A percentile compares a stretch with the other conserved stretches of the same genome.
phyloP scores from a whole-genome alignment of 2,113 vertebrate species.

The Atherinomorus stipes region DNA sequence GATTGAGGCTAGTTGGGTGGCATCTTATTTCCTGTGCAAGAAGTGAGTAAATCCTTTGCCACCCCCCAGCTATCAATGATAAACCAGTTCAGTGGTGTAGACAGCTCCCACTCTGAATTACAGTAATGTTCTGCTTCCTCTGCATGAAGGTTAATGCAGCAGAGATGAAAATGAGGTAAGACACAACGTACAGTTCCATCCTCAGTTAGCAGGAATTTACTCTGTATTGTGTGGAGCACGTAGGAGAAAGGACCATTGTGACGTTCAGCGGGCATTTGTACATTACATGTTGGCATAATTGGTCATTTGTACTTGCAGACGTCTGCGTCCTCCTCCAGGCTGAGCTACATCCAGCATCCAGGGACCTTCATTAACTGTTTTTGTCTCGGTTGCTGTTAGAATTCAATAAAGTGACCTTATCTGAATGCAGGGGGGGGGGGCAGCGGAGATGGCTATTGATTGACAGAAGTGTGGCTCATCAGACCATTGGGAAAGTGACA shows the following conservation, averaged over 20 bases:
- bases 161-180: not conserved
- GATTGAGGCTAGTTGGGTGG: too few relatives aligned
- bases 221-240: not conserved
- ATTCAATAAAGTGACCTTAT: conserved; percentile 82
- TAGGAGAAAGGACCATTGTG: not conserved
- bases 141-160: not conserved
- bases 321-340: conserved; percentile 10
- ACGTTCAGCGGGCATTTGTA: conserved; percentile 1
- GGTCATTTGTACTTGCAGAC: conserved; percentile 53
- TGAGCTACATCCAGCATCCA: conserved; percentile 29
- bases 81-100: not conserved
- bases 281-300: conserved; percentile 45
- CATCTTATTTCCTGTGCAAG: not conserved
- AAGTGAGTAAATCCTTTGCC: not conserved
- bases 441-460: conserved; percentile 76
- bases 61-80: not conserved
- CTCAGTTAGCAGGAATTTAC: not conserved
- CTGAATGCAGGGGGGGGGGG: conserved; percentile 64
- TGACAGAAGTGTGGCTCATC: conserved; percentile 75
- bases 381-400: conserved; percentile 50
- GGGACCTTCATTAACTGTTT: conserved; percentile 60
- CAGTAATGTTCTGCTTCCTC: not conserved
- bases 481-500: conserved; percentile 66
- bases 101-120: not conserved
- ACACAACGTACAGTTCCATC: not conserved